phyloP scores from a whole-genome alignment of 92 coral and sea anemone genomes.

The Virgularia gustaviana region DNA sequence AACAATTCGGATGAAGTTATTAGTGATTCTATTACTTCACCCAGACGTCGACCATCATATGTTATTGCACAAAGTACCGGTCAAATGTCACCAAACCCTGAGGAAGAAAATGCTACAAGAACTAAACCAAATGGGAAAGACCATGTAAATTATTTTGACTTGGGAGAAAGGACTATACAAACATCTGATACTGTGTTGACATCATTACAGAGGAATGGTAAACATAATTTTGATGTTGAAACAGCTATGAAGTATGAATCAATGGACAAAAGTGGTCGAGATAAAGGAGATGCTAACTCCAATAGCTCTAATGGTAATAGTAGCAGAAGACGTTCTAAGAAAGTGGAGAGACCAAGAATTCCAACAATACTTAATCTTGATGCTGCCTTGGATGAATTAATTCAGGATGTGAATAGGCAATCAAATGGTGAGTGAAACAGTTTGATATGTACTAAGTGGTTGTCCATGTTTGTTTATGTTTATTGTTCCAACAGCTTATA shows the following conservation, averaged over 20 bases:
- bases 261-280: background rate
- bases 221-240: background rate
- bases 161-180: conserved; percentile 48
- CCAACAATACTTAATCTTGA: conserved; percentile 77
- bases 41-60: conserved; percentile 84
- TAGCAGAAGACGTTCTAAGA: conserved; percentile 51
- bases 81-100: conserved; percentile 47
- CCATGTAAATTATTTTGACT: conserved; percentile 28
- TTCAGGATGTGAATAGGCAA: conserved; percentile 30
- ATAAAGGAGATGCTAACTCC: background rate
- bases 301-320: conserved; percentile 9
- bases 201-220: background rate
- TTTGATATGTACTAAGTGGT: background rate
- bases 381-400: conserved; percentile 43
- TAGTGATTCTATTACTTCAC: conserved; percentile 25
- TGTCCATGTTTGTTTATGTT: too few species aligned
- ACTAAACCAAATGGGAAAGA: conserved; percentile 24
- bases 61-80: conserved; percentile 70
- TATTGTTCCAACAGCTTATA: background rate
- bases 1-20: conserved; percentile 7
- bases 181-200: background rate
- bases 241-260: background rate
- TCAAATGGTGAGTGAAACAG: background rate
- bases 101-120: conserved; percentile 53
- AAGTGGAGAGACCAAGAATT: conserved; percentile 78